Conservation (phyloP, 2,113 vertebrate species). For the Tympanuchus pallidicinctus region DNA sequence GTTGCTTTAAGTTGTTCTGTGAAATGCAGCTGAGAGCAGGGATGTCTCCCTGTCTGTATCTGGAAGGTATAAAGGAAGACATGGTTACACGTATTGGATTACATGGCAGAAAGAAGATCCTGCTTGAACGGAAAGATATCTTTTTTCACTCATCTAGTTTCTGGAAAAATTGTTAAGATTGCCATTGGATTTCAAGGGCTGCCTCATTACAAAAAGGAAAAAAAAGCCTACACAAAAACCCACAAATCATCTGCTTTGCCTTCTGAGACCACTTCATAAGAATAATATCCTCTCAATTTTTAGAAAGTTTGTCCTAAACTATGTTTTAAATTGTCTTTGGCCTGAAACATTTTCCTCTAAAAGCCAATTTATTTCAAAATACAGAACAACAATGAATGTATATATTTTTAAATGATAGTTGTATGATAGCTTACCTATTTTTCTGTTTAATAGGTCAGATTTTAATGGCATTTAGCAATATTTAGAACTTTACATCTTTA, state of each 20-base stretch:
- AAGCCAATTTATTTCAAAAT: not conserved
- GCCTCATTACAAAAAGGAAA: not conserved
- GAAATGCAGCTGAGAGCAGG: not conserved
- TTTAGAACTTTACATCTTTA: not conserved
- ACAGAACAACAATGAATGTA: not conserved
- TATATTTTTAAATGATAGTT: not conserved
- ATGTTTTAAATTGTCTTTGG: not conserved
- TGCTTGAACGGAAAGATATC: constrained; percentile 53
- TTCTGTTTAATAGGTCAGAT: not conserved
- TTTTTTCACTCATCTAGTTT: constrained; percentile 55
- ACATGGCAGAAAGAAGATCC: constrained; percentile 49
- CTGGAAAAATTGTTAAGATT: constrained; percentile 40
- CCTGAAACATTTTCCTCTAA: not conserved
- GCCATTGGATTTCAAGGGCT: constrained; percentile 31
- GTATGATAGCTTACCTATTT: not conserved
- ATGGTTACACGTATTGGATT: constrained; percentile 12
- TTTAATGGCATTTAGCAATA: not conserved
- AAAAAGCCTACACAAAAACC: rapidly evolving
- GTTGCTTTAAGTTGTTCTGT: not conserved
- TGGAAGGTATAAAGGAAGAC: constrained; percentile 10
- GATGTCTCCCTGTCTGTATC: not conserved
- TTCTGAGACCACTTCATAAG: not conserved
- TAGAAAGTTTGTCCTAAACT: not conserved
- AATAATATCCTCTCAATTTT: not conserved
- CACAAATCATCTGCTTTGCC: not conserved